Conservation (phyloP, 2,888 invertebrate genomes). For the Tachina fera region DNA sequence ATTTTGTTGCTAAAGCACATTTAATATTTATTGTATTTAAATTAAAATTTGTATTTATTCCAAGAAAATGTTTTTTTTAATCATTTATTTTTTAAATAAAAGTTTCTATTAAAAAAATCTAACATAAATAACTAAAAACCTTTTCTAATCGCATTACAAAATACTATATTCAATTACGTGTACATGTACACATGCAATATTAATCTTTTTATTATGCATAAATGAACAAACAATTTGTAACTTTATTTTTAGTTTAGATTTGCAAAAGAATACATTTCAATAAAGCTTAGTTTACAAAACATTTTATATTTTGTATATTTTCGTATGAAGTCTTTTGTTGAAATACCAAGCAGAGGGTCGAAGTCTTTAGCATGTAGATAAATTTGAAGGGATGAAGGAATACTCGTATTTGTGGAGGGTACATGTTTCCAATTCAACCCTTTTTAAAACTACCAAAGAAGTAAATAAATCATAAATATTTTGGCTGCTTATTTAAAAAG, state of each 20-base stretch:
- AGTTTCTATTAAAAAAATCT: too few species aligned
- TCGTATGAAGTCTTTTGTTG: too few species aligned
- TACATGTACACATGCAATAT: background rate
- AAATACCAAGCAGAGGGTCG: too few species aligned
- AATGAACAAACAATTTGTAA: constrained; percentile 13
- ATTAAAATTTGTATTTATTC: background rate
- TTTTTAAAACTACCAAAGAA: too few species aligned
- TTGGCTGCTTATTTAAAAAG: too few species aligned
- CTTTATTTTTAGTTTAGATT: background rate
- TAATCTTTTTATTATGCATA: constrained; percentile 29
- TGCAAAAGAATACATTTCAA: constrained; percentile 3
- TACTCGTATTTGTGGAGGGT: too few species aligned
- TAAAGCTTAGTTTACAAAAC: constrained; percentile 3
- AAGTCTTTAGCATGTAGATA: too few species aligned
- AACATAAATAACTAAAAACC: background rate
- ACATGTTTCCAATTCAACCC: too few species aligned
- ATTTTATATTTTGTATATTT: background rate
- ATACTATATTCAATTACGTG: background rate
- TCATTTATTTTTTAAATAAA: background rate
- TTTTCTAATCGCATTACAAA: constrained; percentile 3
- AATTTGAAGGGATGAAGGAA: too few species aligned
- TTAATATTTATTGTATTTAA: background rate
- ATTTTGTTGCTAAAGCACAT: too few species aligned
- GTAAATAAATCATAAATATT: too few species aligned
- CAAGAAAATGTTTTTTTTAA: background rate